A percentile compares a stretch with the other conserved stretches of the same genome.
These are phyloP conservation scores for Plusia festucae DNA, from an alignment of 2,888 invertebrate genomes.

Conservation along the genomic window DNA sequence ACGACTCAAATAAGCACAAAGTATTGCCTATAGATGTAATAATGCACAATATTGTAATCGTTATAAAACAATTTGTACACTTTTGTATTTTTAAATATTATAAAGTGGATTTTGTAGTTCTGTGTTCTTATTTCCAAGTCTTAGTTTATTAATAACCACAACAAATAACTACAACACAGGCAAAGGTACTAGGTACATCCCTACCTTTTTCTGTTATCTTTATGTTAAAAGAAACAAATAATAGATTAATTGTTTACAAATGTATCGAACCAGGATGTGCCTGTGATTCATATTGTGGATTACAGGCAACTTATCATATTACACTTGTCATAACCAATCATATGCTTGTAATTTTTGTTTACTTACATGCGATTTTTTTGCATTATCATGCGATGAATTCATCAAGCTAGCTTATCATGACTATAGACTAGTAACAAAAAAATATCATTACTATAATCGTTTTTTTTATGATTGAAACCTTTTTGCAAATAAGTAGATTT, in stretches of 20 bases:
- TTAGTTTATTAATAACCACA: not conserved
- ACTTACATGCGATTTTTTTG: too few species aligned
- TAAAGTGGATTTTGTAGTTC: conserved; percentile 72
- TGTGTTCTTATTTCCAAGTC: conserved; percentile 50
- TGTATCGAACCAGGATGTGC: not conserved
- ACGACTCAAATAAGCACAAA: conserved; percentile 64
- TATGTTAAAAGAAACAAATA: too few species aligned
- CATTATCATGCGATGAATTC: not conserved
- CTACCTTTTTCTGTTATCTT: too few species aligned
- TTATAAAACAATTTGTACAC: conserved; percentile 79
- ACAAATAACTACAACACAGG: not conserved
- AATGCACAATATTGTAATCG: conserved; percentile 75
- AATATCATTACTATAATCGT: too few species aligned
- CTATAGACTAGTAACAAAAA: too few species aligned
- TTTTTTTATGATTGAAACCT: too few species aligned
- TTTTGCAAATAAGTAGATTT: too few species aligned
- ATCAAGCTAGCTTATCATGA: not conserved
- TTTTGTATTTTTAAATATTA: conserved; percentile 84
- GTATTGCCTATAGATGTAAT: conserved; percentile 61
- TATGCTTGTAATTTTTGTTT: too few species aligned
- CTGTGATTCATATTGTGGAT: not conserved
- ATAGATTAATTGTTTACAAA: not conserved
- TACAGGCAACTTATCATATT: not conserved
- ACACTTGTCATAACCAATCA: not conserved
- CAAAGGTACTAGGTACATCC: too few species aligned